A percentile compares a stretch with the other conserved stretches of the same genome.
Conservation (phyloP, 2,797 vertebrate genomes). For the Bradypus variegatus region DNA sequence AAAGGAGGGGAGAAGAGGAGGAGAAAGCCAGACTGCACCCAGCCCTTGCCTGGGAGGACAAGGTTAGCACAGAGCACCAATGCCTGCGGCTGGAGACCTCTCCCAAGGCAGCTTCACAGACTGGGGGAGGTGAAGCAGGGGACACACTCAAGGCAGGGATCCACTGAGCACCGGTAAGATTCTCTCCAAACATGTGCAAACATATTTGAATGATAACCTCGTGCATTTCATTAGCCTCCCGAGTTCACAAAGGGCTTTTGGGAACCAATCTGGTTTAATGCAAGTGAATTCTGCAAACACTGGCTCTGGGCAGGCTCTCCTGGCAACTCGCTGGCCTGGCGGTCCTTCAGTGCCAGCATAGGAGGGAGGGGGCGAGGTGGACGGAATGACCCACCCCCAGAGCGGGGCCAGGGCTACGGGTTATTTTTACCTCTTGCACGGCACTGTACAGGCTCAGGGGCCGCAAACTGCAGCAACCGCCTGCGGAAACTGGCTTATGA, state of each 20-base stretch:
- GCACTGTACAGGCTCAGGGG: conserved; percentile 37
- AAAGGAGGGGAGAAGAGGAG: neutral
- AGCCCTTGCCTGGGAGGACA: neutral
- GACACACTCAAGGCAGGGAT: neutral
- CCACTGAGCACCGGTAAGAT: neutral
- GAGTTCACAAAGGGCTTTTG: conserved; percentile 47
- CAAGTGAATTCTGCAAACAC: neutral
- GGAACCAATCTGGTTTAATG: conserved; percentile 16
- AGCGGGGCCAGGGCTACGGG: conserved; percentile 1
- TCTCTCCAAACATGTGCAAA: conserved; percentile 21
- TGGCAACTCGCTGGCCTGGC: conserved; percentile 28
- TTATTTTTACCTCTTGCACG: conserved; percentile 46
- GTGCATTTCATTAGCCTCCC: neutral
- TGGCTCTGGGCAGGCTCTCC: conserved; percentile 29
- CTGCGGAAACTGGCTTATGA: conserved; percentile 52
- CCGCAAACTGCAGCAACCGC: conserved; percentile 45
- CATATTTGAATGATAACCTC: conserved; percentile 37
- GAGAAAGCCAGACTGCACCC: neutral
- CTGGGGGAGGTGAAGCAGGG: neutral
- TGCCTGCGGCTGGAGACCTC: neutral
- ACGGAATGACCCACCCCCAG: neutral
- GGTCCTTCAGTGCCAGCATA: neutral
- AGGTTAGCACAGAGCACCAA: neutral
- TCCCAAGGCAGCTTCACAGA: neutral
- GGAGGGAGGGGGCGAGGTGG: neutral